phyloP scores from a whole-genome alignment of 2,113 vertebrate genomes.

The Agapornis roseicollis region DNA sequence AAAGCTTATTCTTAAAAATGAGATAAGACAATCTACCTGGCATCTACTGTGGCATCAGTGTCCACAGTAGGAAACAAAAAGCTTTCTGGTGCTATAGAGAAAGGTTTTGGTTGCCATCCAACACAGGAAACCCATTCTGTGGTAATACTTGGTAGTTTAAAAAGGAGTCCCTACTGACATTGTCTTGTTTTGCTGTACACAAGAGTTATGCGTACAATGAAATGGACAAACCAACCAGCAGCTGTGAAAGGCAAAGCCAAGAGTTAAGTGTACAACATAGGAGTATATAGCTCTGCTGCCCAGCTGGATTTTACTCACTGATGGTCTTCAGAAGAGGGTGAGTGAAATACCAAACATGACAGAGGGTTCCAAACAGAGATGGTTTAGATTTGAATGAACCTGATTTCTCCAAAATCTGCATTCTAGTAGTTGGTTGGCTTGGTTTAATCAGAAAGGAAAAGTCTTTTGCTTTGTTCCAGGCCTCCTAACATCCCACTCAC shows the following conservation, averaged over 20 bases:
- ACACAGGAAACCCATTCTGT: background rate
- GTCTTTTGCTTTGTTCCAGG: background rate
- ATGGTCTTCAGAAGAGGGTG: background rate
- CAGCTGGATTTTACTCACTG: background rate
- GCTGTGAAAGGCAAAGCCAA: background rate
- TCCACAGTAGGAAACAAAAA: background rate
- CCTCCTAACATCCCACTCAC: rapidly evolving
- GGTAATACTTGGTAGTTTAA: background rate
- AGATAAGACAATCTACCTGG: background rate
- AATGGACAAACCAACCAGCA: background rate
- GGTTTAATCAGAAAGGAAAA: background rate
- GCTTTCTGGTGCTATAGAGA: background rate
- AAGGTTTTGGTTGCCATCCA: background rate
- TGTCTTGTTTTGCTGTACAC: background rate
- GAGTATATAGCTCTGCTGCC: background rate
- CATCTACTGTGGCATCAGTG: too few species aligned
- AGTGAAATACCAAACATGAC: background rate
- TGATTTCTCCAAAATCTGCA: background rate
- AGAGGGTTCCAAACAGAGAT: background rate
- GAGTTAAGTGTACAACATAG: background rate
- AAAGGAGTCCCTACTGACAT: background rate
- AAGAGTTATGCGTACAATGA: background rate
- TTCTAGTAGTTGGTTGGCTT: background rate
- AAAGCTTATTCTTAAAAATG: background rate
- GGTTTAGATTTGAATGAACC: too few species aligned